Evolutionary conservation across 2,113 vertebrate genomes (phyloP).

Genomic region (Emydura subglobosa): DNA sequence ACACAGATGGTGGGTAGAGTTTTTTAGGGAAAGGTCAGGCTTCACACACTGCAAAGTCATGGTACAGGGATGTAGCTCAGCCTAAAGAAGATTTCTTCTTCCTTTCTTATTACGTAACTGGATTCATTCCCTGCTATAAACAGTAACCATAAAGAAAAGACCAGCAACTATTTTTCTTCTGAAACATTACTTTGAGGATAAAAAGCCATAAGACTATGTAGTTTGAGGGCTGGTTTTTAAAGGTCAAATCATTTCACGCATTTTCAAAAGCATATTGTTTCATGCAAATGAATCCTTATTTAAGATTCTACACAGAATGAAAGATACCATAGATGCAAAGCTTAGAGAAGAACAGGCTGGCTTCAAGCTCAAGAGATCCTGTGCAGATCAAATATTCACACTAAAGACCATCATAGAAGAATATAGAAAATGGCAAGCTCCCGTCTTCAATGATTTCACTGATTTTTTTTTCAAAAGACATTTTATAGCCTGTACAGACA

Average conservation of each 20-base stretch:
- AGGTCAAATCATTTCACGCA: neutral
- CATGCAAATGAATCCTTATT: neutral
- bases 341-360: too few relatives aligned
- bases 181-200: neutral
- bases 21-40: neutral
- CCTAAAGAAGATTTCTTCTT: neutral
- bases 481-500: too few relatives aligned
- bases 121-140: neutral
- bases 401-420: too few relatives aligned
- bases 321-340: neutral
- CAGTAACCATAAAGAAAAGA: neutral
- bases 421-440: too few relatives aligned
- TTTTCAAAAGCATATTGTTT: neutral
- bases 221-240: neutral
- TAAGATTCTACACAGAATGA: neutral
- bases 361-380: too few relatives aligned
- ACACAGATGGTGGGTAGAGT: neutral
- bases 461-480: too few relatives aligned
- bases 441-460: too few relatives aligned
- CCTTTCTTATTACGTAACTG: neutral
- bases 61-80: neutral
- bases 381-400: too few relatives aligned
- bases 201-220: rapidly evolving
- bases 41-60: neutral
- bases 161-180: neutral